phyloP scores from a whole-genome alignment of 2,113 vertebrate species.

The Misgurnus mizolepis region DNA sequence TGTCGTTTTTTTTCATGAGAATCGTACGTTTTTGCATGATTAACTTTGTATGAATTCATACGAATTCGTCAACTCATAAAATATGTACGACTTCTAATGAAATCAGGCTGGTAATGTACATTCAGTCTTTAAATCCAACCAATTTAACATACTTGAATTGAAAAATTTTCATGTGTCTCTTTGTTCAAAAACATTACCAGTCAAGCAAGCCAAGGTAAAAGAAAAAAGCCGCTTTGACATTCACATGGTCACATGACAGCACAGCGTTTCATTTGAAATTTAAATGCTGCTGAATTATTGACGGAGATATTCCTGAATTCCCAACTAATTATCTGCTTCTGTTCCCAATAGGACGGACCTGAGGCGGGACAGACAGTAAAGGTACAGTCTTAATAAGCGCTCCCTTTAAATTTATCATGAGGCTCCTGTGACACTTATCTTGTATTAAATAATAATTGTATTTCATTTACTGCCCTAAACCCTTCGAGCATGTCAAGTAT shows the following conservation, averaged over 20 bases:
- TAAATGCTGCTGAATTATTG: slow-evolving; percentile 79
- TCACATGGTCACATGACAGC: slow-evolving; percentile 36
- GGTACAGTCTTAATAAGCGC: slow-evolving; percentile 83
- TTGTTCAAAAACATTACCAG: slow-evolving; percentile 13
- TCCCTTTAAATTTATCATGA: slow-evolving; percentile 73
- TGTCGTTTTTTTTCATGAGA: too few species aligned
- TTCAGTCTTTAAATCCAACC: not conserved
- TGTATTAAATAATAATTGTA: slow-evolving; percentile 74
- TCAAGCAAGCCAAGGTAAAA: slow-evolving; percentile 12
- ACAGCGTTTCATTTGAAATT: slow-evolving; percentile 66
- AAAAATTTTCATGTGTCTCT: not conserved
- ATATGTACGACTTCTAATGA: too few species aligned
- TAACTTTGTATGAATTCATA: too few species aligned
- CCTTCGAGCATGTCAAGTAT: slow-evolving; percentile 67
- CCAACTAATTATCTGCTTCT: slow-evolving; percentile 66
- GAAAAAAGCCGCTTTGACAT: slow-evolving; percentile 33
- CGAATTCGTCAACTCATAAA: too few species aligned
- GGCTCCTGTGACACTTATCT: slow-evolving; percentile 67
- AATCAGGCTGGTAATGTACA: too few species aligned
- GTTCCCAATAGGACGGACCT: slow-evolving; percentile 82
- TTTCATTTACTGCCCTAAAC: slow-evolving; percentile 67
- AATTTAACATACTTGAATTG: not conserved
- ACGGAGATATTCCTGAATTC: slow-evolving; percentile 71
- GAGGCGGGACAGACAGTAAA: slow-evolving; percentile 94
- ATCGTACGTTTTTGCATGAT: too few species aligned